These are phyloP conservation scores for Zaprionus taronus DNA, from an alignment of 1,140 invertebrate genomes.

Conservation along the genomic window DNA sequence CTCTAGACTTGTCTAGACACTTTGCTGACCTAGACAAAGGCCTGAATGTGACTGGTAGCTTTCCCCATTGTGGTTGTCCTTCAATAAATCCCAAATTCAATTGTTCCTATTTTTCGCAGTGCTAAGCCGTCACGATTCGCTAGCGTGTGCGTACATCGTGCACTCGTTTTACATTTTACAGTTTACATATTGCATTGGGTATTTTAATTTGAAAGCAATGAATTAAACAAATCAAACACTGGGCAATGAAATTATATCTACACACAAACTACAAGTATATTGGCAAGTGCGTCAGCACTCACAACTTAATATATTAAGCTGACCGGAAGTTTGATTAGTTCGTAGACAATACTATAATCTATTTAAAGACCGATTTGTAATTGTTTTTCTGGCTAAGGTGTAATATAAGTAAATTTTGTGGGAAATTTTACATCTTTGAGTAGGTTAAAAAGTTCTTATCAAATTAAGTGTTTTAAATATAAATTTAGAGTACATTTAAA, in stretches of 20 bases:
- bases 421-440: too few species aligned
- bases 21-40: constrained; percentile 38
- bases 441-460: not conserved
- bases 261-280: not conserved
- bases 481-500: not conserved
- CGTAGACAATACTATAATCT: too few species aligned
- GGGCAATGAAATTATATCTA: not conserved
- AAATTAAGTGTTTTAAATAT: not conserved
- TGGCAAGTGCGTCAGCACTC: not conserved
- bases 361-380: too few species aligned
- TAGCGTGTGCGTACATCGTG: constrained; percentile 3
- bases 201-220: not conserved
- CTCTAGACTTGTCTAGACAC: not conserved
- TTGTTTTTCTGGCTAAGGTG: too few species aligned
- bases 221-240: constrained; percentile 5
- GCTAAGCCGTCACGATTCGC: constrained; percentile 57
- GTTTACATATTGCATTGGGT: not conserved
- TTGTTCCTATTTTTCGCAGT: constrained; percentile 2
- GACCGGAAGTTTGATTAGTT: not conserved
- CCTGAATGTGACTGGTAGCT: not conserved
- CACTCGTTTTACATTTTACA: constrained; percentile 1
- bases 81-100: constrained; percentile 20
- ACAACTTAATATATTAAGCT: not conserved
- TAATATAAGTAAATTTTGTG: too few species aligned
- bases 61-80: constrained; percentile 23